These are phyloP conservation scores for Protophormia terraenovae DNA, from an alignment of 2,888 invertebrate species.

Conservation along the genomic window DNA sequence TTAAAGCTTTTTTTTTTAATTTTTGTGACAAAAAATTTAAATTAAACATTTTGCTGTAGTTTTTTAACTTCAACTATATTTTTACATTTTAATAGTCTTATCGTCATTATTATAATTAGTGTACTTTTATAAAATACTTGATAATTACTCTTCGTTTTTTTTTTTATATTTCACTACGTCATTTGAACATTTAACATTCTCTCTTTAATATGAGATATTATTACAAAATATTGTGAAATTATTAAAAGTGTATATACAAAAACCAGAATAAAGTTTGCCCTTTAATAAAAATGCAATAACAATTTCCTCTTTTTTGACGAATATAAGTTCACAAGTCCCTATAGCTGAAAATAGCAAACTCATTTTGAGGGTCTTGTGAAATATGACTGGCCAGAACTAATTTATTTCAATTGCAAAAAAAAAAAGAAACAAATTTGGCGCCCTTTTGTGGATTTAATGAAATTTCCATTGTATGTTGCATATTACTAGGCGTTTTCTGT, in stretches of 20 bases:
- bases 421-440: neutral
- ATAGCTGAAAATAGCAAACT: constrained; percentile 2
- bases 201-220: neutral
- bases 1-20: neutral
- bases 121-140: neutral
- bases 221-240: constrained; percentile 65
- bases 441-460: neutral
- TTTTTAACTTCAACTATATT: neutral
- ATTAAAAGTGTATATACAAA: neutral
- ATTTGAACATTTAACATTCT: neutral
- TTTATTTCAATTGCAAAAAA: constrained; percentile 1
- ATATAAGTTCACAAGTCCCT: constrained; percentile 43
- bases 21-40: neutral
- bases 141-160: constrained; percentile 5
- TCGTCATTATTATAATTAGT: neutral
- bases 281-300: neutral
- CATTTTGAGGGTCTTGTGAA: neutral
- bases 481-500: constrained; percentile 60
- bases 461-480: neutral
- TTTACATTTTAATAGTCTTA: neutral
- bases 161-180: neutral
- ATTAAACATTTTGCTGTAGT: neutral
- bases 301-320: neutral
- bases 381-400: neutral
- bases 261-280: neutral